These are phyloP conservation scores for Peucedramus taeniatus DNA, from an alignment of 2,113 vertebrate genomes.

Conservation along the genomic window DNA sequence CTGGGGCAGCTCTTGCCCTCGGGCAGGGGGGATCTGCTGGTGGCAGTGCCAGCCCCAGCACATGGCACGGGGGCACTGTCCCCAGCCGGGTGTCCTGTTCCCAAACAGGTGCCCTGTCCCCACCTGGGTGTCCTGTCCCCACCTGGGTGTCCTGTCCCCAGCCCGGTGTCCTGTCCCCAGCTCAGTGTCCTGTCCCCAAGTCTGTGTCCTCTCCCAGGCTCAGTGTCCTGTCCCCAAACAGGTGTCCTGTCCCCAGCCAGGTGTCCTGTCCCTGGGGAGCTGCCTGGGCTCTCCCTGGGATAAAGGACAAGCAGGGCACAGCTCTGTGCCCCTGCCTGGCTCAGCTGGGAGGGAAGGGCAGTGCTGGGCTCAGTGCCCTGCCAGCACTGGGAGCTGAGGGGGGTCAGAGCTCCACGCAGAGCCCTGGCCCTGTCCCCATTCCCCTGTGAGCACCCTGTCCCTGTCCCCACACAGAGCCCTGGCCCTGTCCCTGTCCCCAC, in stretches of 20 bases:
- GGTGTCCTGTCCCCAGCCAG: not conserved
- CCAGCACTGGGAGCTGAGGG: not conserved
- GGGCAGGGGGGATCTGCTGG: not conserved
- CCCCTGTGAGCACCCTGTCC: too few species aligned
- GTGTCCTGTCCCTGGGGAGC: not conserved
- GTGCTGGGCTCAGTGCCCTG: not conserved
- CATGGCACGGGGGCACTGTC: not conserved
- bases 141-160: not conserved
- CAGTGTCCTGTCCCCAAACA: not conserved
- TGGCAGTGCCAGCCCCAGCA: not conserved
- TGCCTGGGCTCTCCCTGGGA: not conserved
- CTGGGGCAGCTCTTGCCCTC: not conserved
- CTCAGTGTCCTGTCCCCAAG: not conserved
- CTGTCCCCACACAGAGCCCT: too few species aligned
- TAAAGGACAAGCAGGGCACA: not conserved
- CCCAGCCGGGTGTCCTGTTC: not conserved
- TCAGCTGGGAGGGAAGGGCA: not conserved
- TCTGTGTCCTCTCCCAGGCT: not conserved
- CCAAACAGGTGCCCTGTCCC: not conserved
- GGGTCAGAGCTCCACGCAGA: not conserved
- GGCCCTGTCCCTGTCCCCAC: too few species aligned
- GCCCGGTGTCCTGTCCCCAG: not conserved
- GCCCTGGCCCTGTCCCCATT: too few species aligned
- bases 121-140: accelerated
- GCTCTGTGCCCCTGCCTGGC: not conserved